Evolutionary conservation across 2,797 vertebrate genomes (phyloP), one percentile per base, ranked within the genome.

Genomic region (Aphelocoma californica): DNA sequence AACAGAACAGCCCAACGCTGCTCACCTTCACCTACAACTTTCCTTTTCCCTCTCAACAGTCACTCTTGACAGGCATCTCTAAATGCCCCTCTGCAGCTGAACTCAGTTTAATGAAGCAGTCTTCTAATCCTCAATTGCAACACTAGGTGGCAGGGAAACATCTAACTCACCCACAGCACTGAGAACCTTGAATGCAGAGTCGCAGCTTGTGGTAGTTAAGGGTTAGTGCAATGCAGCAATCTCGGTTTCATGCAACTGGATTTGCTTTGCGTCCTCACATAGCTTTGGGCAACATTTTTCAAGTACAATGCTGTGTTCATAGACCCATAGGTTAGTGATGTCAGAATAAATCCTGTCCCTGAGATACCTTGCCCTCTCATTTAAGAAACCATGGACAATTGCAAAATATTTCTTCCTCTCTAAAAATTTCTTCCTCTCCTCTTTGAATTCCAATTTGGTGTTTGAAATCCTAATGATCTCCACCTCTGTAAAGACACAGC

Each of bases 111-210:
- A n/a, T 32, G 40, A 50, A 40, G 38, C 21, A 20, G 24, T 31
- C 10, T 32, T 47, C 38, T 26, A 50, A 42, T 64, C 32, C 81
- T 72, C 45, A 57, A 15, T 40, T 78, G 57, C n/a, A 92, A 81
- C 88, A 51, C 85, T 86, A 95, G 93, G 62, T 79, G 92, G 93
- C 90, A 91, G 38, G 44, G 42, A 90, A 50, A 80, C n/a, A 70
- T 6, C 42, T 13, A 26, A 26, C 18, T 77, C 51, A 60, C 12
- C 32, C 28, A 17, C 2, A 2, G 36, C 32, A 32, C 3, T 0
- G 8, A 73, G 44, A 57, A 38, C 24, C 32, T 28, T 12, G 28
- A 75, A n/a, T 3, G 15, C 20, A 42, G 32, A 42, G 32, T 14
- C 34, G 34, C 54, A 36, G 51, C 24, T 21, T 8, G 3, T 23